Percentiles rank a stretch among this genome's conserved stretches.
phyloP scores from a whole-genome alignment of 2,797 vertebrate genomes.

The Epinephelus awoara region DNA sequence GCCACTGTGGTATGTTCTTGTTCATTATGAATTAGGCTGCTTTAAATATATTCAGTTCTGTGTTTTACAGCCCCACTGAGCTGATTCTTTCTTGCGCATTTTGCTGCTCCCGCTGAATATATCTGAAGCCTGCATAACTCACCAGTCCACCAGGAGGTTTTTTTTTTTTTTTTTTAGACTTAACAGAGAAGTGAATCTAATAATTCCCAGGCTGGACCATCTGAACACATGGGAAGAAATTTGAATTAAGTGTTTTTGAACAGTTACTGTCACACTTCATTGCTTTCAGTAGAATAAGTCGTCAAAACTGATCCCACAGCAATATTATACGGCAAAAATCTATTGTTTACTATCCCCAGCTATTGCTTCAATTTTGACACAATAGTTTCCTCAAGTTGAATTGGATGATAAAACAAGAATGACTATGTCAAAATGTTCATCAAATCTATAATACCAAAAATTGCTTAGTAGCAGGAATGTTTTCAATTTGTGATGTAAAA shows the following conservation, averaged over 20 bases:
- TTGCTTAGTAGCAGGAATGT: background rate
- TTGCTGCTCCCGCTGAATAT: conserved; percentile 31
- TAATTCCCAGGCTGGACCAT: conserved; percentile 28
- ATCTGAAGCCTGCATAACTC: conserved; percentile 45
- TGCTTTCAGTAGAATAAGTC: conserved; percentile 28
- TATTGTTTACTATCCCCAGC: conserved; percentile 17
- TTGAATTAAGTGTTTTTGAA: conserved; percentile 11
- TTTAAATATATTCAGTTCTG: conserved; percentile 36
- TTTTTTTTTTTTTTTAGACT: conserved; percentile 7
- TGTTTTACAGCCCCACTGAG: conserved; percentile 53
- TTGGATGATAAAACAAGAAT: conserved; percentile 4
- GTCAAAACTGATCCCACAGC: conserved; percentile 2
- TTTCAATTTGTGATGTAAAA: background rate
- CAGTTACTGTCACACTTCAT: conserved; percentile 25
- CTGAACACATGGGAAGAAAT: conserved; percentile 22
- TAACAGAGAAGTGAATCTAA: conserved; percentile 31
- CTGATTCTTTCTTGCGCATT: conserved; percentile 33
- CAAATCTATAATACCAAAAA: background rate
- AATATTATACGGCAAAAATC: background rate
- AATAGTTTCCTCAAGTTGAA: background rate
- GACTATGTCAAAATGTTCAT: background rate
- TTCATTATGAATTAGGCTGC: background rate
- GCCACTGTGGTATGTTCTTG: conserved; percentile 19
- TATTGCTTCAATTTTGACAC: conserved; percentile 8
- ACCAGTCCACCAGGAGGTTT: conserved; percentile 25